These are phyloP conservation scores for Apogon hyalosoma DNA, from an alignment of 2,797 vertebrate species.

Conservation along the genomic window DNA sequence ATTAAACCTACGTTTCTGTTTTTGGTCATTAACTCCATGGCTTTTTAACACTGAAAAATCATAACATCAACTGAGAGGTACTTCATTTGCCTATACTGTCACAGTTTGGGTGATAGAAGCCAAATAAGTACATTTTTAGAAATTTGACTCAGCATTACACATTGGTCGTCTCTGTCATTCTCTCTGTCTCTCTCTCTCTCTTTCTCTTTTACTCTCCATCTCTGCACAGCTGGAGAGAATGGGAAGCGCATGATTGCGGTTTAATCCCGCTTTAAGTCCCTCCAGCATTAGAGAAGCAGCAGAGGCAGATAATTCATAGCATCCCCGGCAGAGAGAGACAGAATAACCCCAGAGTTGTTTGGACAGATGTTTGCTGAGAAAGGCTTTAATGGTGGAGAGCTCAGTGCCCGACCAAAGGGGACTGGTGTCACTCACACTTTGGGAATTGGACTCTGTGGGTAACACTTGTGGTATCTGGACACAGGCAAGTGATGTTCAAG, in stretches of 20 bases:
- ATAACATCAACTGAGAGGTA: too few relatives aligned
- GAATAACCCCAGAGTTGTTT: constrained; percentile 49
- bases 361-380: constrained; percentile 69
- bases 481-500: neutral
- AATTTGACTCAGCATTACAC: neutral
- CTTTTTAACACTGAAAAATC: too few relatives aligned
- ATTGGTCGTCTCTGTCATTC: neutral
- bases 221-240: constrained; percentile 62
- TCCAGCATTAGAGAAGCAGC: constrained; percentile 57
- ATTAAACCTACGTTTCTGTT: too few relatives aligned
- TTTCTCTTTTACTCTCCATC: constrained; percentile 4
- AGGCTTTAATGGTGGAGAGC: constrained; percentile 42
- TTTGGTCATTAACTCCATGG: too few relatives aligned
- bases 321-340: constrained; percentile 32
- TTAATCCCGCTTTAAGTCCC: constrained; percentile 75
- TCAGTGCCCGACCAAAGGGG: constrained; percentile 1
- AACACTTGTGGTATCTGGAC: constrained; percentile 3
- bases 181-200: neutral
- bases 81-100: too few relatives aligned
- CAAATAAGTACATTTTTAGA: too few relatives aligned
- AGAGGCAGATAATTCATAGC: constrained; percentile 60
- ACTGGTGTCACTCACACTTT: constrained; percentile 23
- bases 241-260: constrained; percentile 63
- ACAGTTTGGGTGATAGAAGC: too few relatives aligned
- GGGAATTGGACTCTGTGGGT: neutral